Evolutionary conservation across 92 coral and sea anemone genomes (phyloP), one percentile per base, ranked within the genome.

Genomic region (Umimayanthus kanabou): DNA sequence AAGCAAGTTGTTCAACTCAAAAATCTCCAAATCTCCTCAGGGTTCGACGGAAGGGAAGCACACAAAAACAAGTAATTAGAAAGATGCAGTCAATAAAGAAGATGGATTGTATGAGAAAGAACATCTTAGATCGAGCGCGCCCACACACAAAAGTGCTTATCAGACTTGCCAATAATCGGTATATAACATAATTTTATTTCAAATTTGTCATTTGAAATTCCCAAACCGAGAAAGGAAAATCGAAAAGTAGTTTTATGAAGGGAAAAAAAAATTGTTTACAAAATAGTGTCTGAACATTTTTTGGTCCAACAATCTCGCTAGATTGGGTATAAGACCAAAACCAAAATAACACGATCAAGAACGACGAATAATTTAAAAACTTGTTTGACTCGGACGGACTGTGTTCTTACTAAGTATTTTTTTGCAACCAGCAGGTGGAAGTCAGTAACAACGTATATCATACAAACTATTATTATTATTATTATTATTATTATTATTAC

Each of bases 391-490:
- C 16, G 55, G 30, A 13, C 58, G 61, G 22, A 43, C 67, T 14
- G 70, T 29, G 29, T 80, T 80, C 2, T 80, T 39, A 80, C 85
- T 70, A 43, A 69, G 74, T 83, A 83, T 25, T 69, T 25, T 67
- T 40, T 4, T 6, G 61, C 25, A 37, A 75, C 23, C 76, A 83
- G 77, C 87, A 83, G 87, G 87, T 83, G 87, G 66, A 14, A 26
- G 33, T 10, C 6, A 15, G 42, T 9, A 10, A 64, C 14, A 69
- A 43, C 66, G 37, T 45, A 70, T 26, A 16, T 69, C 5, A 26
- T 16, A 37, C 76, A 67, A 82, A 53, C 4, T 53, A 53, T 53
- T 45, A 65, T 81, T n/a, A 81, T 81, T 64, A 39, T 42, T 39
- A 67, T 70, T 82, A 18, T 65, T 45, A 67, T 64, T n/a, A 81